Evolutionary conservation across 2,113 vertebrate genomes (phyloP), one percentile per base, ranked within the genome.

Genomic region (Stomatorhinus ivindoensis): DNA sequence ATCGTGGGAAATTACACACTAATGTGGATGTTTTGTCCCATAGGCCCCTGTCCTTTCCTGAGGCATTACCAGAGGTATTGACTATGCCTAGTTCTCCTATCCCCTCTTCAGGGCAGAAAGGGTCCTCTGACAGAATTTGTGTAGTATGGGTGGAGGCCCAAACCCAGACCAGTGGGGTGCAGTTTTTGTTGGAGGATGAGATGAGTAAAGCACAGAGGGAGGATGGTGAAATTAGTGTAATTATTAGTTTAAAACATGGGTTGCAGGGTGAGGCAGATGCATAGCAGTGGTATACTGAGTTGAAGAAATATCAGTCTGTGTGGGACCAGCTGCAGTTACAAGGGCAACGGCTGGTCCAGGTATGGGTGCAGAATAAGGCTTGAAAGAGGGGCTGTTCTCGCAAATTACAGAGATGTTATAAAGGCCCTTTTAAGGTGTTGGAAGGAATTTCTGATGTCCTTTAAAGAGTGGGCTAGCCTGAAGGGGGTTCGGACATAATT

Each of bases 1-100:
- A 87, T 80, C 85, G 48, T 24, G 88, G 86, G 15, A 90, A 90
- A 31, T 8, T 39, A 9, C 86, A 90, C 46, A 46, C 21, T 11
- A 90, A 90, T 55, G 85, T 48, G 3, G 58, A 90, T 21, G 65
- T 65, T 47, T 58, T 87, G 0, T 87, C 27, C 3, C 24, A 47
- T 10, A 31, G 73, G 2, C 89, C 84, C 10, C 15, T 50, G 10
- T 4, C 61, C 58, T 42, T 87, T 53, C 44, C 24, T 55, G 27
- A 51, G 24, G 10, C 61, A 46, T 42, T 87, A 53, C 42, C 11
- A 53, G 27, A 53, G 24, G 21, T 48, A 50, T 6, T 11, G 21
- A 42, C 87, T 27, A 35, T 24, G 46, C 44, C 3, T 39, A 8
- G 39, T 13, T 51, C 50, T 3, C 17, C 24, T 46, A 21, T 24